Evolutionary conservation across 30 jellyfish, hydroid and myxozoan genomes (phyloP).

Genomic region (Hydra vulgaris): DNA sequence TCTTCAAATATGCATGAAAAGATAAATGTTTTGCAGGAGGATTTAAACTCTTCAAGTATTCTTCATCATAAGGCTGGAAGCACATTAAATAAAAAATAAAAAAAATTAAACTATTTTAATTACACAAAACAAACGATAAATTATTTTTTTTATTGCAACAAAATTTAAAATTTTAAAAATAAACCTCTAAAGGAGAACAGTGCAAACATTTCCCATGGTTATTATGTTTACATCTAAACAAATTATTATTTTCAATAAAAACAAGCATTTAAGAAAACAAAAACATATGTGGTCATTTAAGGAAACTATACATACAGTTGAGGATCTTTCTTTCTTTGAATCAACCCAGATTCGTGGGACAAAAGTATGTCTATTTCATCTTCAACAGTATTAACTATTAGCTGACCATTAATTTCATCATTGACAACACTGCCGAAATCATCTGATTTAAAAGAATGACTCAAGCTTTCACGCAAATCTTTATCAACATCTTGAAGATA

Average conservation of each 20-base stretch:
- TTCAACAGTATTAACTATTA: slow-evolving; percentile 45
- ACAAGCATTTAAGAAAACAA: no score
- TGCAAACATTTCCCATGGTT: slow-evolving; percentile 82
- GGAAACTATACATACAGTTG: slow-evolving; percentile 94
- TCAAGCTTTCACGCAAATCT: background rate
- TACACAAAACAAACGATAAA: no score
- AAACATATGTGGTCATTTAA: no score
- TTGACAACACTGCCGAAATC: no score
- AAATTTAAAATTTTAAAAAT: no score
- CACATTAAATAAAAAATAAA: slow-evolving; percentile 5
- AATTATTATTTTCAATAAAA: no score
- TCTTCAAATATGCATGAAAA: slow-evolving; percentile 76
- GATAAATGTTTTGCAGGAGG: slow-evolving; percentile 98
- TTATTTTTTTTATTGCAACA: no score
- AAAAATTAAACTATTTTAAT: background rate
- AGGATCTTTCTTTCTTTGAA: slow-evolving; percentile 66
- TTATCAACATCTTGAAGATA: slow-evolving; percentile 37
- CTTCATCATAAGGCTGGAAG: slow-evolving; percentile 84
- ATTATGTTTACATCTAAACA: slow-evolving; percentile 79
- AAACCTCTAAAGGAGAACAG: slow-evolving; percentile 92
- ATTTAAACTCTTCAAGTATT: slow-evolving; percentile 60
- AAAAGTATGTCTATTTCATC: slow-evolving; percentile 80
- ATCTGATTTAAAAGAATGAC: background rate
- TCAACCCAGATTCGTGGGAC: slow-evolving; percentile 67
- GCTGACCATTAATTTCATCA: slow-evolving; percentile 3